phyloP scores from a whole-genome alignment of 2,797 vertebrate species.

The Pangasius djambal region DNA sequence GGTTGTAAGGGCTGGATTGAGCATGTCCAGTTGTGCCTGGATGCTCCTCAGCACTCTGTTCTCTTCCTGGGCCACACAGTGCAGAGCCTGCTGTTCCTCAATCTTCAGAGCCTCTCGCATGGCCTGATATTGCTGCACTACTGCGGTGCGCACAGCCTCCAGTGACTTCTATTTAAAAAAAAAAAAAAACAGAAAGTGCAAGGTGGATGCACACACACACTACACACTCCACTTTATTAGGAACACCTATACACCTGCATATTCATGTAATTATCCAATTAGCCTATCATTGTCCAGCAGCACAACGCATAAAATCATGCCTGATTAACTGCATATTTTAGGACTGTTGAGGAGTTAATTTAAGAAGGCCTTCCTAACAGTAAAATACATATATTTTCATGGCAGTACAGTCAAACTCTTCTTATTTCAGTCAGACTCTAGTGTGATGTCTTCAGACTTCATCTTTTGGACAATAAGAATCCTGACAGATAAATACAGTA shows the following conservation, averaged over 20 bases:
- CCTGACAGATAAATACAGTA: not conserved
- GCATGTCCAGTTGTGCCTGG: conserved; percentile 66
- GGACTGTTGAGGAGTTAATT: not conserved
- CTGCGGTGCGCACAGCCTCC: conserved; percentile 50
- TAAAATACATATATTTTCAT: no score
- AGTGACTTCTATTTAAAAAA: conserved; percentile 63
- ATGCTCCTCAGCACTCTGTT: conserved; percentile 66
- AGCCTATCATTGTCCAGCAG: not conserved
- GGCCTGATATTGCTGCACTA: conserved; percentile 73
- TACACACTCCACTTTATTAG: not conserved
- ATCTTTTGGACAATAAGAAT: not conserved
- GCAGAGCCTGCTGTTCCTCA: conserved; percentile 73
- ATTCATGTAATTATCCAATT: not conserved
- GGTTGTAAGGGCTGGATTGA: conserved; percentile 63
- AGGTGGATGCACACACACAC: not conserved
- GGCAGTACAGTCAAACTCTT: not conserved
- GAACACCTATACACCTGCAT: not conserved
- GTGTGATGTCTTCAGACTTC: not conserved
- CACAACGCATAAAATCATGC: not conserved
- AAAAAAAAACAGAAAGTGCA: not conserved
- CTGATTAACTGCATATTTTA: not conserved
- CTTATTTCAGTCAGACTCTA: not conserved
- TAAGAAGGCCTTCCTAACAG: not conserved
- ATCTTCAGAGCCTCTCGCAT: conserved; percentile 75
- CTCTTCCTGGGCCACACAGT: conserved; percentile 72